These are phyloP conservation scores for Archivesica marissinica DNA, from an alignment of 1,140 invertebrate genomes.

Conservation along the genomic window DNA sequence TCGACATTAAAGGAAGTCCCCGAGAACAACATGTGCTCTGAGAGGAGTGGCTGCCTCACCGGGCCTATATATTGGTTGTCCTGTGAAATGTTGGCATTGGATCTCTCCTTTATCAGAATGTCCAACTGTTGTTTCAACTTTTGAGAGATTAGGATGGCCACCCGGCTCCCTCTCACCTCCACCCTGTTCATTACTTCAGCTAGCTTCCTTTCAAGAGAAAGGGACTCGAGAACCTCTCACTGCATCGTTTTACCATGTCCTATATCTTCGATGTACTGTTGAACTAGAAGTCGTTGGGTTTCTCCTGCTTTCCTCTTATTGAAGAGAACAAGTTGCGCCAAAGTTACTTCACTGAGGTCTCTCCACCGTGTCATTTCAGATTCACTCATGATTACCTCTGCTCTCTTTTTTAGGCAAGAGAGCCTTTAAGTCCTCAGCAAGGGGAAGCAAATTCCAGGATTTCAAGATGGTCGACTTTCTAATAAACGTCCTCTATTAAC, in stretches of 20 bases:
- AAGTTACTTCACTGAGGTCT: constrained; percentile 13
- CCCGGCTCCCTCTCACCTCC: constrained; percentile 48
- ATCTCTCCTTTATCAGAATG: constrained; percentile 18
- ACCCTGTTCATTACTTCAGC: no score
- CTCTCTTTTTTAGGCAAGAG: neutral
- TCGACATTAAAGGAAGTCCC: no score
- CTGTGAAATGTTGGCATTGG: neutral
- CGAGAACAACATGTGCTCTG: constrained; percentile 40
- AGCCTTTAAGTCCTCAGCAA: constrained; percentile 17
- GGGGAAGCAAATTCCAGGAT: no score
- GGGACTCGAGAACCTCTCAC: neutral
- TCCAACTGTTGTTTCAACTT: neutral
- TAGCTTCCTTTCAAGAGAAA: constrained; percentile 48
- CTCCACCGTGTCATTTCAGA: neutral
- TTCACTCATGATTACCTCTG: neutral
- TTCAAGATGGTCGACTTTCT: no score
- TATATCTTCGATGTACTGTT: constrained; percentile 5
- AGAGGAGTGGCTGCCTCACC: constrained; percentile 10
- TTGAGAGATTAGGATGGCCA: constrained; percentile 32
- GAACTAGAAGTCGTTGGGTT: no score
- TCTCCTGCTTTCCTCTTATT: no score
- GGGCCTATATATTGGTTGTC: constrained; percentile 39
- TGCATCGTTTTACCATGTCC: neutral
- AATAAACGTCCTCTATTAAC: no score
- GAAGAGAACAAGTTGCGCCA: no score